Evolutionary conservation across 2,888 invertebrate species (phyloP), one percentile per base, ranked within the genome.

Genomic region (Phaonia tiefii): DNA sequence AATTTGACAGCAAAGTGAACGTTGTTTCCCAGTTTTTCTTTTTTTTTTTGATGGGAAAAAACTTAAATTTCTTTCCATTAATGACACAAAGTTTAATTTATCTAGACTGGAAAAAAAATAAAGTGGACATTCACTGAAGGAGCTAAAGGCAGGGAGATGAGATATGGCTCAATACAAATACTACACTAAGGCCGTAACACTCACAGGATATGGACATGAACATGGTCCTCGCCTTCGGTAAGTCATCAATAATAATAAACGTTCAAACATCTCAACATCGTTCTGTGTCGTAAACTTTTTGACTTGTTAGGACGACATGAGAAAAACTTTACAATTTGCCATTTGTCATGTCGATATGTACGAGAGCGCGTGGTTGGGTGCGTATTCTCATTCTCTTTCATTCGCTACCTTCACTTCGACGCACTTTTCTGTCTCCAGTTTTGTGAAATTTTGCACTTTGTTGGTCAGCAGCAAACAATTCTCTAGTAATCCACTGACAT

Each of bases 1-100:
- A 83, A 82, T 83, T 84, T 84, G 84, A 83, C 83, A 83, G 80
- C 51, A 73, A 83, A 81, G 69, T 80, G 83, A 74, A 56, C 54
- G 22, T 25, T 37, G 63, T 17, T 44, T 26, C 37, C 31, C 39
- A 13, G 20, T 69, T 63, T 63, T 51, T 39, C 37, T 31, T 11
- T 17, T 60, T 25, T 20, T 8, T 13, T 60, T 37, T 8, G 60
- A 31, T 10, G n/a, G 58, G 37, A 15, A 60, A 60, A 56, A 60
- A 60, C 60, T 60, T 60, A 11, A 60, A 60, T 15, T 58, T 60
- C 31, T 39, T 60, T 31, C 60, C 60, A 60, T 60, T 60, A 60
- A 60, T 60, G 60, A 60, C 60, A 60, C 58, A 60, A 60, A 60
- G 60, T 60, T 60, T 39, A 60, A 60, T 17, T 60, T 60, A 60